These are phyloP conservation scores for Himalopsyche phryganea DNA, from an alignment of 1,140 invertebrate genomes.

Conservation along the genomic window DNA sequence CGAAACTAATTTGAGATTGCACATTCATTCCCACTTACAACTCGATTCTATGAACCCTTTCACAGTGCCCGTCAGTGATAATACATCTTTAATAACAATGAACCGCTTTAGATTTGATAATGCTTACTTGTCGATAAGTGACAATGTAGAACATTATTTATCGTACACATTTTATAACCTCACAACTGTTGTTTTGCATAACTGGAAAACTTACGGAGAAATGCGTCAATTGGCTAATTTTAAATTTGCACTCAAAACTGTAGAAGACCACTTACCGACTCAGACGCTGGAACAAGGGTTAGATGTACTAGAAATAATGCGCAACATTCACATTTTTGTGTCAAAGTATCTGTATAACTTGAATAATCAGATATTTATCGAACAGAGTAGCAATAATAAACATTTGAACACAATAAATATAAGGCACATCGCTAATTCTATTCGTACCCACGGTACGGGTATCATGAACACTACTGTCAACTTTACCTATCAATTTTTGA, in stretches of 20 bases:
- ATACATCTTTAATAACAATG: slow-evolving; percentile 54
- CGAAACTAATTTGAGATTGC: slow-evolving; percentile 86
- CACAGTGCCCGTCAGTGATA: slow-evolving; percentile 47
- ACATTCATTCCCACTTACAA: slow-evolving; percentile 87
- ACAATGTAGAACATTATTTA: slow-evolving; percentile 85
- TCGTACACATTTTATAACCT: slow-evolving; percentile 96
- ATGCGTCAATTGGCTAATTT: slow-evolving; percentile 91
- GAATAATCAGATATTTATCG: slow-evolving; percentile 96
- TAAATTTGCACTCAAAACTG: slow-evolving; percentile 77
- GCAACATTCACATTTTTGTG: slow-evolving; percentile 95
- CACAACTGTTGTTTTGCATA: slow-evolving; percentile 93
- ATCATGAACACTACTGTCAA: slow-evolving; percentile 98
- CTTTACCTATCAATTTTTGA: slow-evolving; percentile 94
- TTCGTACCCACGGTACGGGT: slow-evolving; percentile 94
- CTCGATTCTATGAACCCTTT: slow-evolving; percentile 77
- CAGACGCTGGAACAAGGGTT: slow-evolving; percentile 96
- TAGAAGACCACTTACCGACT: slow-evolving; percentile 90
- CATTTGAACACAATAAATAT: slow-evolving; percentile 96
- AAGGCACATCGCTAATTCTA: slow-evolving; percentile 93
- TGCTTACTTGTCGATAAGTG: slow-evolving; percentile 45
- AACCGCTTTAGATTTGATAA: slow-evolving; percentile 49
- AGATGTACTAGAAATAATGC: slow-evolving; percentile 97
- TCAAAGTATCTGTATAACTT: slow-evolving; percentile 93
- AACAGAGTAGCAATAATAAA: slow-evolving; percentile 88
- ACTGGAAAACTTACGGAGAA: slow-evolving; percentile 96